Evolutionary conservation across 2,888 invertebrate species (phyloP).

Genomic region (Agapetus fuscipes): DNA sequence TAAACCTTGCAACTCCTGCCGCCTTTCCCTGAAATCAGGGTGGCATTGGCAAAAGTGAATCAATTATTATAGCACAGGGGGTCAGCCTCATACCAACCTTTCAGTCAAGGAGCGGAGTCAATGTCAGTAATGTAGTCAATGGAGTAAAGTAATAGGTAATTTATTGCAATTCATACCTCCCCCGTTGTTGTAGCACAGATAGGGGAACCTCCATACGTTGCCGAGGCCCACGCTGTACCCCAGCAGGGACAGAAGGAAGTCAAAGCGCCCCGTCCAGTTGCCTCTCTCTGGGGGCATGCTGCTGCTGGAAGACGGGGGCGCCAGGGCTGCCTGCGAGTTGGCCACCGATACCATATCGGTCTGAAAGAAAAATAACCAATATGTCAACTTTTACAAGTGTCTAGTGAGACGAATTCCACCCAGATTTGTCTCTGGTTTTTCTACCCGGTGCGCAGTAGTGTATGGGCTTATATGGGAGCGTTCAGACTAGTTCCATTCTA

Average conservation of each 20-base stretch:
- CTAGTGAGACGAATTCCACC: not conserved
- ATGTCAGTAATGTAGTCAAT: too few relatives aligned
- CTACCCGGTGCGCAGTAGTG: too few relatives aligned
- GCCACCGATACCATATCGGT: constrained; percentile 37
- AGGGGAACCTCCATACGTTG: constrained; percentile 68
- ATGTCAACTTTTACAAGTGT: not conserved
- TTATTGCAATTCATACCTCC: constrained; percentile 51
- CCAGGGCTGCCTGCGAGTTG: constrained; percentile 38
- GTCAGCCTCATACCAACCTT: too few relatives aligned
- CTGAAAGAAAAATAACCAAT: constrained; percentile 23
- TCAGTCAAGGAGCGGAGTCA: too few relatives aligned
- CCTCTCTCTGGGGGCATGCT: constrained; percentile 48
- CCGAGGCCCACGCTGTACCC: constrained; percentile 67
- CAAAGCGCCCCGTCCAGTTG: constrained; percentile 66
- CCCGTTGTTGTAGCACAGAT: constrained; percentile 66
- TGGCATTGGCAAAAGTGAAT: too few relatives aligned
- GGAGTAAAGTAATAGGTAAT: too few relatives aligned
- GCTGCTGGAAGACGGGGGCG: constrained; percentile 22
- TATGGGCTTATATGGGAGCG: too few relatives aligned
- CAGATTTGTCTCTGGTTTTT: not conserved
- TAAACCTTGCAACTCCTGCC: too few relatives aligned
- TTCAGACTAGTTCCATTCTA: too few relatives aligned
- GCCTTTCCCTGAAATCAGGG: too few relatives aligned
- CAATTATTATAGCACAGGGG: too few relatives aligned
- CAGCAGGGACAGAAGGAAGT: constrained; percentile 60